phyloP scores from a whole-genome alignment of 1,140 invertebrate genomes.

The Medauroidea extradentata region DNA sequence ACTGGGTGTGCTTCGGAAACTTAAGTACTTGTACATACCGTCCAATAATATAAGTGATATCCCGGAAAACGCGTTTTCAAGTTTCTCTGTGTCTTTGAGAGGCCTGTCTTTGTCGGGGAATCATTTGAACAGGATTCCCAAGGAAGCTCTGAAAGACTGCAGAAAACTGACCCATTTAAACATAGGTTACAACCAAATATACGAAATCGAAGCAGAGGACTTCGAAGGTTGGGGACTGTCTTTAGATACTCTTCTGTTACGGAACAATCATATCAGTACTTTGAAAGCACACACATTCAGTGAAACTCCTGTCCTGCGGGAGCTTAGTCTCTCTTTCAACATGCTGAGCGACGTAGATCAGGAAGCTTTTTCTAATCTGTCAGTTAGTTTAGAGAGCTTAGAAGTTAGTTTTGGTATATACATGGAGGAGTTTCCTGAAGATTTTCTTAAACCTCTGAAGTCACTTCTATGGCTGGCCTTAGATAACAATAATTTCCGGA shows the following conservation, averaged over 20 bases:
- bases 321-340: constrained; percentile 86
- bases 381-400: constrained; percentile 69
- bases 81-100: constrained; percentile 57
- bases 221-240: constrained; percentile 74
- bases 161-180: constrained; percentile 74
- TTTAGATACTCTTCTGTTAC: constrained; percentile 74
- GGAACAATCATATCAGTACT: constrained; percentile 77
- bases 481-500: constrained; percentile 82
- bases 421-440: constrained; percentile 69
- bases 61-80: constrained; percentile 50
- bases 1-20: constrained; percentile 55
- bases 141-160: constrained; percentile 59
- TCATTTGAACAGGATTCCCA: constrained; percentile 65
- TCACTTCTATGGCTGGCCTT: constrained; percentile 78
- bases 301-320: constrained; percentile 64
- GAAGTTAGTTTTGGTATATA: constrained; percentile 82
- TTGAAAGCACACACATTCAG: constrained; percentile 69
- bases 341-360: constrained; percentile 71
- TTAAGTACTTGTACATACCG: constrained; percentile 78
- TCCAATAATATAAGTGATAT: constrained; percentile 68
- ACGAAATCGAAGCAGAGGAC: constrained; percentile 64
- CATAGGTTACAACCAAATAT: constrained; percentile 81
- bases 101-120: constrained; percentile 78
- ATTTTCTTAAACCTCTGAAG: constrained; percentile 62
- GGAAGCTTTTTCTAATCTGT: constrained; percentile 67